Evolutionary conservation across 2,888 invertebrate genomes (phyloP).

Genomic region (Microctonus aethiopoides): DNA sequence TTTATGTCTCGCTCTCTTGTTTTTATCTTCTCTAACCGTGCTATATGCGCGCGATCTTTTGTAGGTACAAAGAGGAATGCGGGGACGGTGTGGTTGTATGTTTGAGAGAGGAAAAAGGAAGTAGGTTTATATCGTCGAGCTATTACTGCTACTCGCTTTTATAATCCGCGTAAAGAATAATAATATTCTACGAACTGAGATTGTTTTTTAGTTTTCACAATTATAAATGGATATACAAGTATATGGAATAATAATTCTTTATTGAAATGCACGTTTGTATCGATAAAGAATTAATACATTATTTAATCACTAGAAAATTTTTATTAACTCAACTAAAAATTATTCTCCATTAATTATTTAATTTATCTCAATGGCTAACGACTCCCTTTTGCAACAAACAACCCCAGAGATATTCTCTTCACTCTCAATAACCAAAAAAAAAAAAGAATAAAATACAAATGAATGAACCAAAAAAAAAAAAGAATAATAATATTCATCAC

Average conservation of each 20-base stretch:
- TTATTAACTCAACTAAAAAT: too few relatives aligned
- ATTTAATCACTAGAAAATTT: too few relatives aligned
- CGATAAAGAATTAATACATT: too few relatives aligned
- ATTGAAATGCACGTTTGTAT: too few relatives aligned
- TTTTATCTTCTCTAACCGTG: conserved; percentile 6
- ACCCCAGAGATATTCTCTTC: background rate
- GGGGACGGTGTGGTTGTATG: too few relatives aligned
- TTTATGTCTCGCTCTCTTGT: background rate
- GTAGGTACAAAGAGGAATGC: background rate
- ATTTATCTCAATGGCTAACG: too few relatives aligned
- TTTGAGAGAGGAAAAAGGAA: too few relatives aligned
- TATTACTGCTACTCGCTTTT: conserved; percentile 32
- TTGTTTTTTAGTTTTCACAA: too few relatives aligned
- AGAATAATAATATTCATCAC: background rate
- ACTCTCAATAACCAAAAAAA: background rate
- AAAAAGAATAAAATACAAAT: background rate
- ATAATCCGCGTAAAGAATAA: conserved; percentile 44
- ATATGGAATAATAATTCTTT: too few relatives aligned
- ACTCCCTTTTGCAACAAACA: too few relatives aligned
- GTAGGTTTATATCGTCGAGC: background rate
- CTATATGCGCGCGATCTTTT: background rate
- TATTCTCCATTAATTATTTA: too few relatives aligned
- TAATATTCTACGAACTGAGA: conserved; percentile 37
- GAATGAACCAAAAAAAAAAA: background rate
- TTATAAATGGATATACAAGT: too few relatives aligned